Base-by-base conservation (phyloP, 2,888 invertebrate species). In the Isotomurus palustris region DNA sequence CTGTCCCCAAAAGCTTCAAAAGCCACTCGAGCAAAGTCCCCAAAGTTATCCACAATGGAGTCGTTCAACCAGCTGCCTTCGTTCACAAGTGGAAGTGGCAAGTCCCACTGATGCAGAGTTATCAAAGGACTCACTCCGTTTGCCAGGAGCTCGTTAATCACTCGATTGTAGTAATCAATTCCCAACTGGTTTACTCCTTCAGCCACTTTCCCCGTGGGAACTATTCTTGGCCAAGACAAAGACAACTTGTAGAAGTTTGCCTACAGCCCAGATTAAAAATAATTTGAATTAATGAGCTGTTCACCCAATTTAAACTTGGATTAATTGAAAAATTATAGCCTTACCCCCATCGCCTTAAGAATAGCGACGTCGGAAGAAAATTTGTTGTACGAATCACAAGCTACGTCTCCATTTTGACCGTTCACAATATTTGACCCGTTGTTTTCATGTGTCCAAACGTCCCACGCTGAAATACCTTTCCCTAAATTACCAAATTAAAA, bases 21-120 rank as follows among this genome's bases (percentile, higher is more conserved):
- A 0, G 75, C 74, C 38, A 79, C 72, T 24, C 76, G 72, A 0
- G 80, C 79, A 64, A 80, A 81, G 19, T 78, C 77, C 53, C 74
- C 76, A 53, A 79, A 81, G 76, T 80, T 79, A 32, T 77, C 74
- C 0, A 76, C 67, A 40, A 80, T 70, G 0, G 76, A 40, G 0
- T 77, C 73, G 57, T 78, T 81, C 0, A 75, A 59, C 56, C 78
- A 79, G 3, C 68, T 66, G 5, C 69, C 70, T 8, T 79, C 72
- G 71, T 82, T 77, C 78, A 81, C 77, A 2, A 3, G 72, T 44
- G 76, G 75, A 53, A 78, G 77, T 0, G 81, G 81, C 38, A 81
- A 71, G 68, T 82, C 81, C 77, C 80, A 82, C 43, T 80, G 80
- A 69, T 76, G 78, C 0, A 80, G 17, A n/a, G 50, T 50, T 3